Base-by-base conservation (phyloP, 2,113 vertebrate species). In the Physeter macrocephalus region DNA sequence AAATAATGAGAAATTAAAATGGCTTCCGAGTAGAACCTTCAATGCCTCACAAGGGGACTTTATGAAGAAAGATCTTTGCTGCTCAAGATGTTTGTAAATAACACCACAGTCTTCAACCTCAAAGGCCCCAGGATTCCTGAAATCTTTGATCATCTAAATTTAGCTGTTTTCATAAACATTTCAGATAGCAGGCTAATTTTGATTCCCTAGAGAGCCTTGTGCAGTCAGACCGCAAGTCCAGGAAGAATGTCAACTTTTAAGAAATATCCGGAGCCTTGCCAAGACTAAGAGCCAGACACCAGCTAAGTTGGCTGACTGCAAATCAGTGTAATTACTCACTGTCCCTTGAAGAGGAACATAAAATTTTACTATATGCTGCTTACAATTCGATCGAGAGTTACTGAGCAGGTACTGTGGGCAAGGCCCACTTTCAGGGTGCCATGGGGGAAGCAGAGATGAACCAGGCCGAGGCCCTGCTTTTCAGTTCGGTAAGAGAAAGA, bases 131-230 rank as follows among this genome's bases (percentile, higher is more conserved):
- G 5, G 57, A 54, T 64, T 88, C 93, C 67, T 4, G 2, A 89
- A 94, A 54, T 61, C 90, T 93, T 93, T 23, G 72, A 75, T 0
- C 6, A 57, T 78, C 31, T 81, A 94, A 85, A 80, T 94, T 93
- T 36, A 96, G 94, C 34, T 94, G 43, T 93, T 97, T 93, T 87
- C 86, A 97, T 93, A 96, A 96, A 95, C 92, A 98, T 49, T 75
- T 14, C 27, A 97, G 83, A 89, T 69, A 88, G 62, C 78, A 27
- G 52, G 72, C 49, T 96, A 85, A 97, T 88, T 95, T 96, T 85
- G 74, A 82, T 90, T 88, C 98, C 93, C 86, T 27, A 12, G 86
- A 95, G 93, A 97, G 77, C 59, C 82, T 46, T 29, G 0, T 71
- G 41, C 80, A 89, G 49, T 87, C 95, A 80, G 72, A 61, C 17